Base-by-base conservation (phyloP, 2,113 vertebrate genomes). In the Syngnathoides biaculeatus region DNA sequence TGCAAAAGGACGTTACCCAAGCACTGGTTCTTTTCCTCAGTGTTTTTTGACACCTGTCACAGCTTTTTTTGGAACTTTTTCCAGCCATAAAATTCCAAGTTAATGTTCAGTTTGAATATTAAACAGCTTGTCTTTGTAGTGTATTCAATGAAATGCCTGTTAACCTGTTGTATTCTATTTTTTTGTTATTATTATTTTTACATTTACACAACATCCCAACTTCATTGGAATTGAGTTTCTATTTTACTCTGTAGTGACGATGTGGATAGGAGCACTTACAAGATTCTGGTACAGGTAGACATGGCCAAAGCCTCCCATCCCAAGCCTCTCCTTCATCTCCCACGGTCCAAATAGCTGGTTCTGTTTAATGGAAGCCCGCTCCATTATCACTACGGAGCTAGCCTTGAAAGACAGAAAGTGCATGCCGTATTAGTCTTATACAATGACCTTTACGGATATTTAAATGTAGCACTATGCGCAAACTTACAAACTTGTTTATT, bases 271-370 rank as follows among this genome's bases (percentile, higher is more conserved):
- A 61, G 43, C 38, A 83, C 87, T 87, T 82, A 97, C 96, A 91
- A 93, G 87, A 80, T 97, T 93, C 80, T 97, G 95, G 82, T 96
- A 98, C 13, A 98, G 87, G 64, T 94, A 95, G 69, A 98, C 96
- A 20, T 97, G 94, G 8, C 96, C 96, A 88, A 98, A 98, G 45
- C 95, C 95, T 79, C 96, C 96, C 4, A 91, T 94, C 26, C 96
- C 96, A 26, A 98, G 90, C 74, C 92, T 91, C 69, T 97, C 95
- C 48, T 95, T 95, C 93, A 94, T 94, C 75, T 94, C 93, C 96
- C 96, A 98, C 0, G 92, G 89, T 65, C 94, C 94, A 87, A 94
- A 94, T 10, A 88, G 74, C 55, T 90, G 86, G 68, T 78, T 92
- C 68, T 89, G 92, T 72, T 89, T 92, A n/a, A 80, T 83, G 22